Conservation (phyloP, 2,888 invertebrate species). For the Gibbula magus region DNA sequence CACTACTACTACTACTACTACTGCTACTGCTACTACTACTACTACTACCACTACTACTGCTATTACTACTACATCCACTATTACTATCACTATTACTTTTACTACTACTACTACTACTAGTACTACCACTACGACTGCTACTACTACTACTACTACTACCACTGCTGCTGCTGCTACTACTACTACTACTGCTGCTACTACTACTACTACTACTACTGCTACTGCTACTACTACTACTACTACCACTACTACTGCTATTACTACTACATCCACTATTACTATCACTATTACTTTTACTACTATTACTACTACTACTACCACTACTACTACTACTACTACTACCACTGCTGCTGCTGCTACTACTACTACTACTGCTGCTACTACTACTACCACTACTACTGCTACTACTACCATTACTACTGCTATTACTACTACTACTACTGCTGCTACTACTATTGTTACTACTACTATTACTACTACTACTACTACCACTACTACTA, state of each 20-base stretch:
- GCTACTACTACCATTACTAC: constrained; percentile 25
- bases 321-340: background rate
- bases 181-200: constrained; percentile 25
- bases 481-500: constrained; percentile 25
- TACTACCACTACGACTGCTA: too few relatives aligned
- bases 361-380: constrained; percentile 25
- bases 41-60: background rate
- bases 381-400: constrained; percentile 29
- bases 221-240: constrained; percentile 24
- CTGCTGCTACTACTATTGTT: background rate
- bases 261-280: background rate
- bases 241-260: constrained; percentile 14
- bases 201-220: constrained; percentile 24
- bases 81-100: too few relatives aligned
- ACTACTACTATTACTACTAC: background rate
- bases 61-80: background rate
- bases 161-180: background rate
- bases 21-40: too few relatives aligned
- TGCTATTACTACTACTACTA: constrained; percentile 21
- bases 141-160: too few relatives aligned
- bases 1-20: background rate
- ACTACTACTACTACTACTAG: too few relatives aligned
- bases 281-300: constrained; percentile 14
- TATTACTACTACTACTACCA: constrained; percentile 21
- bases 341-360: background rate